Percentiles rank a stretch among this genome's conserved stretches.
Evolutionary conservation across 2,113 vertebrate species (phyloP).

Genomic region (Oceanodroma tethys): DNA sequence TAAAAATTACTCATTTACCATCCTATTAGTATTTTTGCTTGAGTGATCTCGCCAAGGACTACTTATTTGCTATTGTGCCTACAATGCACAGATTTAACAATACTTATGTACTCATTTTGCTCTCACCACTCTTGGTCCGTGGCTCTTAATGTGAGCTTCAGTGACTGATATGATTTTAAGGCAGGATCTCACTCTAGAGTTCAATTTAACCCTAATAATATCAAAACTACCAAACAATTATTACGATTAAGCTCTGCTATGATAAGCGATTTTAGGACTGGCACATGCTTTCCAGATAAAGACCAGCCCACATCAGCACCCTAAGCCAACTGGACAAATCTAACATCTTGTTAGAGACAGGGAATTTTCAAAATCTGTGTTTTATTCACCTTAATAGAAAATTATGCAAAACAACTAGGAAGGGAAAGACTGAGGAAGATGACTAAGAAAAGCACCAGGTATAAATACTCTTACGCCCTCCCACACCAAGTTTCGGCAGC

Average conservation of each 20-base stretch:
- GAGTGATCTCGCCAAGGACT: background rate
- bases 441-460: background rate
- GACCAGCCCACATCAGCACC: background rate
- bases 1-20: background rate
- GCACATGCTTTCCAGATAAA: background rate
- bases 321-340: background rate
- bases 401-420: background rate
- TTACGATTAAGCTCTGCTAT: background rate
- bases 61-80: background rate
- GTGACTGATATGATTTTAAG: background rate
- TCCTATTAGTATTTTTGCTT: background rate
- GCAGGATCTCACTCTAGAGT: background rate
- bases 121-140: background rate
- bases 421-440: background rate
- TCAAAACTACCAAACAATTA: background rate
- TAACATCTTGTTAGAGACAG: background rate
- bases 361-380: background rate
- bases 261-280: background rate
- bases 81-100: background rate
- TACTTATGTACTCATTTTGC: background rate
- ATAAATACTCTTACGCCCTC: background rate
- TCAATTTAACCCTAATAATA: background rate
- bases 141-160: background rate
- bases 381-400: background rate
- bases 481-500: background rate